phyloP scores from a whole-genome alignment of 2,888 invertebrate genomes.

The Ametastegia equiseti region DNA sequence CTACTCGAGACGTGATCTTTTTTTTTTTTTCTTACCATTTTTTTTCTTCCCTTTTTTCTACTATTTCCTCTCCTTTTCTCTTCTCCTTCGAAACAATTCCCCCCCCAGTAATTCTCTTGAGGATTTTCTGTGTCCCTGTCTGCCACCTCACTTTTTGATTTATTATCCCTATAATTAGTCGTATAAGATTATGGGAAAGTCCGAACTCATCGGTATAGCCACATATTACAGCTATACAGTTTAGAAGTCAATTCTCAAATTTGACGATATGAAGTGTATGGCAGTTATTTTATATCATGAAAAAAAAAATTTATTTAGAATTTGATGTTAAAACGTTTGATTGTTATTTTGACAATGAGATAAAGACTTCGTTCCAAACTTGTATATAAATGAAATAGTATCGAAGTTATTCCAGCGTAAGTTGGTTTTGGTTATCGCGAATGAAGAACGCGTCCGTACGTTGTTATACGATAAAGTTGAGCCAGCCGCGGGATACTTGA shows the following conservation, averaged over 20 bases:
- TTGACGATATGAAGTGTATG: not conserved
- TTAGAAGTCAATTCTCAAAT: not conserved
- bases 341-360: no score
- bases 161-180: slow-evolving; percentile 68
- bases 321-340: no score
- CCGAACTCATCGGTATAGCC: not conserved
- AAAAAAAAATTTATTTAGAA: no score
- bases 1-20: slow-evolving; percentile 60
- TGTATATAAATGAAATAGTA: no score
- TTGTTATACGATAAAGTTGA: not conserved
- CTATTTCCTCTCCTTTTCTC: slow-evolving; percentile 49
- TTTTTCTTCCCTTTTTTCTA: slow-evolving; percentile 21
- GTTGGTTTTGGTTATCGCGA: not conserved
- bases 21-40: slow-evolving; percentile 47
- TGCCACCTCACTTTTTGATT: slow-evolving; percentile 65
- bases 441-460: not conserved
- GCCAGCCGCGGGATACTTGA: slow-evolving; percentile 52
- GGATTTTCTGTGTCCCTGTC: slow-evolving; percentile 54
- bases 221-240: not conserved
- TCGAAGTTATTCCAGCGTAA: not conserved
- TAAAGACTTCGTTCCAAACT: no score
- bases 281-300: not conserved
- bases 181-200: slow-evolving; percentile 63
- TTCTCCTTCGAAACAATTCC: slow-evolving; percentile 39
- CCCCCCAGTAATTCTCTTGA: slow-evolving; percentile 54